Evolutionary conservation across 2,797 vertebrate genomes (phyloP).

Genomic region (Atherinosoma microstoma): DNA sequence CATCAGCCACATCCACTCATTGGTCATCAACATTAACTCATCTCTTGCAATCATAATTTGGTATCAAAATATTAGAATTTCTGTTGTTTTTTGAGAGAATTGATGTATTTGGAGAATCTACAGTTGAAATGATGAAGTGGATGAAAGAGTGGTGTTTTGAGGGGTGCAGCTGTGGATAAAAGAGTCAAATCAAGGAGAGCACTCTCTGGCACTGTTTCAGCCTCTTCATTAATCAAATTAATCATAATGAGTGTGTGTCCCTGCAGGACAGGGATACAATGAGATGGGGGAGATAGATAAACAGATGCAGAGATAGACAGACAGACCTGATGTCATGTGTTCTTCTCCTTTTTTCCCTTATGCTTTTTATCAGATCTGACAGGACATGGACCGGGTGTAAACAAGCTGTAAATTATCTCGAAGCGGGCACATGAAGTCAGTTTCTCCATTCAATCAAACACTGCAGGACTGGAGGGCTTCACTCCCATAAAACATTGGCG

Average conservation of each 20-base stretch:
- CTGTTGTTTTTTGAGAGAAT: slow-evolving; percentile 2
- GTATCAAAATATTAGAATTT: no score
- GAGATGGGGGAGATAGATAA: slow-evolving; percentile 6
- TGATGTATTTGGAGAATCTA: slow-evolving; percentile 24
- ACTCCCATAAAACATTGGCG: slow-evolving; percentile 64
- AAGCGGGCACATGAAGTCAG: slow-evolving; percentile 34
- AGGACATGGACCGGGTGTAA: slow-evolving; percentile 28
- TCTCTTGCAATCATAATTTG: background rate
- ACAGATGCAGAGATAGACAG: slow-evolving; percentile 9
- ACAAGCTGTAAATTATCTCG: slow-evolving; percentile 61
- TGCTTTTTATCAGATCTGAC: slow-evolving; percentile 23
- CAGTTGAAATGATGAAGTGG: slow-evolving; percentile 40
- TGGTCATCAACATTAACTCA: background rate
- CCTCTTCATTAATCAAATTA: slow-evolving; percentile 74
- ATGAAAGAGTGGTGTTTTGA: slow-evolving; percentile 37
- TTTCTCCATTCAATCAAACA: slow-evolving; percentile 37
- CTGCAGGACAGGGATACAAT: slow-evolving; percentile 2
- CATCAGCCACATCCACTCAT: background rate
- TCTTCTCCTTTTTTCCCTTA: background rate
- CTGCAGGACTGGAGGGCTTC: slow-evolving; percentile 60
- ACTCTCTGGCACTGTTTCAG: slow-evolving; percentile 70
- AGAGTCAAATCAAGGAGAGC: slow-evolving; percentile 73
- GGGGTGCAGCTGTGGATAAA: slow-evolving; percentile 61
- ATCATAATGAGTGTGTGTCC: slow-evolving; percentile 49
- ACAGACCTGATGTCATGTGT: slow-evolving; percentile 6